Percentiles rank a stretch among this genome's conserved stretches.
Conservation (phyloP, 2,113 vertebrate genomes). For the Cettia cetti region DNA sequence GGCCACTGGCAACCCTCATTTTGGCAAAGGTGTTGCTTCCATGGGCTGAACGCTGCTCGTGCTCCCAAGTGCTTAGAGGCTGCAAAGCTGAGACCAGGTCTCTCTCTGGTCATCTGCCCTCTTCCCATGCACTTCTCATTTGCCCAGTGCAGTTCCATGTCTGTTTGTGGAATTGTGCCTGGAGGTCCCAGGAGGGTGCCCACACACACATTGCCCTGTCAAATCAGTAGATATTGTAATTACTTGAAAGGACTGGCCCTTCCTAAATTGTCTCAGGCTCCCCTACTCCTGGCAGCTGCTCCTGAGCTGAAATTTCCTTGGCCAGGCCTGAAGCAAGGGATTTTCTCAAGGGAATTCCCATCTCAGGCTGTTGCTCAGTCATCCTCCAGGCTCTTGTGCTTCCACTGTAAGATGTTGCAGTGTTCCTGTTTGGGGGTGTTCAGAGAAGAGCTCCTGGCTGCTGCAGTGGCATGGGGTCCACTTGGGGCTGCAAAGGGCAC, state of each 20-base stretch:
- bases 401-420: background rate
- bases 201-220: background rate
- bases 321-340: background rate
- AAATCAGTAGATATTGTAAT: background rate
- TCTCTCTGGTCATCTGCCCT: background rate
- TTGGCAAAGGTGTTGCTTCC: background rate
- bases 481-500: background rate
- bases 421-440: background rate
- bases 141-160: background rate
- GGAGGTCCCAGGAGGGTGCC: background rate
- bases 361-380: background rate
- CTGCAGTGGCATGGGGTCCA: background rate
- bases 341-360: background rate
- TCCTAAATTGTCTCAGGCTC: background rate
- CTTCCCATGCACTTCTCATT: background rate
- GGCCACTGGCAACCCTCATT: background rate
- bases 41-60: fast-evolving
- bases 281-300: background rate
- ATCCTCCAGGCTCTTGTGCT: background rate
- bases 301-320: background rate
- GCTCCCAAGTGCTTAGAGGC: background rate
- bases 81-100: background rate
- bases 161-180: background rate
- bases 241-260: background rate
- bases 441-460: background rate